Conservation (phyloP, 92 coral and sea anemone species). For the Umimayanthus chanpuru region DNA sequence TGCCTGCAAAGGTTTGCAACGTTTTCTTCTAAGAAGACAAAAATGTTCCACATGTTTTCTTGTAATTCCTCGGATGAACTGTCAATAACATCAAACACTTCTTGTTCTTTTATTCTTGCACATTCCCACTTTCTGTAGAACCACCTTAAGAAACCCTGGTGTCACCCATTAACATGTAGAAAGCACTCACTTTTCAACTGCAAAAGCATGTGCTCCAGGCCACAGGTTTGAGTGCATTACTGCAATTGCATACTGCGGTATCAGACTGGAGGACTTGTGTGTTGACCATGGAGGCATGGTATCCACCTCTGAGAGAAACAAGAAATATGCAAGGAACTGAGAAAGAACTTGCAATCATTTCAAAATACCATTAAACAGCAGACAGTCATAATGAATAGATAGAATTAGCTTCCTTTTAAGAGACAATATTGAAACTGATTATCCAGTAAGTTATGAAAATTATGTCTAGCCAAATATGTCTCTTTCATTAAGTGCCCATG, state of each 20-base stretch:
- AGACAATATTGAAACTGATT: too few species aligned
- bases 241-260: constrained; percentile 90
- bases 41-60: too few species aligned
- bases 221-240: constrained; percentile 93
- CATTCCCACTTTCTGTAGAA: not conserved
- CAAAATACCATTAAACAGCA: not conserved
- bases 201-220: constrained; percentile 99
- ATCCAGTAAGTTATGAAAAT: not conserved
- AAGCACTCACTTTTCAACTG: constrained; percentile 83
- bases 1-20: too few species aligned
- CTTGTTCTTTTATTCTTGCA: not conserved
- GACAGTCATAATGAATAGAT: not conserved
- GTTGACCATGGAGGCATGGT: constrained; percentile 96
- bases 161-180: not conserved
- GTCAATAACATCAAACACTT: not conserved
- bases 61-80: not conserved
- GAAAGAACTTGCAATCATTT: not conserved
- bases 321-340: not conserved
- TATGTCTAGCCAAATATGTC: not conserved
- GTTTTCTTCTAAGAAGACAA: too few species aligned
- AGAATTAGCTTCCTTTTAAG: too few species aligned
- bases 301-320: constrained; percentile 80
- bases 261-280: constrained; percentile 78
- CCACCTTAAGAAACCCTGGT: not conserved
- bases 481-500: too few species aligned